Evolutionary conservation across 2,113 vertebrate genomes (phyloP), one percentile per base, ranked within the genome.

Genomic region (Capreolus pygargus): DNA sequence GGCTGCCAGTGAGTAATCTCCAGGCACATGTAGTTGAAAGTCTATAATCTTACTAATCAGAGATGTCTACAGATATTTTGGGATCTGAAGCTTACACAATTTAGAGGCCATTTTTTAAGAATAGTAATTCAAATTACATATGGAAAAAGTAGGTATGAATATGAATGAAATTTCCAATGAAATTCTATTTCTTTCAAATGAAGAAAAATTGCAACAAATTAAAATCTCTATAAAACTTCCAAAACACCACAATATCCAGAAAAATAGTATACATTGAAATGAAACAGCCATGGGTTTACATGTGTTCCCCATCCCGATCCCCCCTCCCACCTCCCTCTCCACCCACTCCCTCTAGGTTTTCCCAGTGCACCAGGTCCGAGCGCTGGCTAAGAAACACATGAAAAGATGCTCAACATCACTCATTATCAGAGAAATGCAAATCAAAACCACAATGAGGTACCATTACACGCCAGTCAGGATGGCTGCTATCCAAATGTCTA

Each of bases 11-110:
- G 64, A 54, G 21, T 85, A 64, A 78, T 55, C 5, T 5, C n/a
- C 28, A 23, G 2, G 47, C 1, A 45, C 21, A 9, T 0, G 5
- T 28, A 55, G 16, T 15, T 45, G 21, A 61, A 45, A 54, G 7
- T 76, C 27, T 30, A 61, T 52, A 36, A 86, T 13, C 28, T 30
- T 43, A 17, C 36, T 85, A 60, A 76, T 7, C 15, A 85, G 15
- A 36, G 28, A 60, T 33, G 27, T 4, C 23, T 27, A 8, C 19
- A 58, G 33, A 13, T n/a, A 58, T 58, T 58, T n/a, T 39, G 33
- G 27, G 19, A 43, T 10, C 27, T 43, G 1, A 70, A 92, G 13
- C 57, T 39, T 50, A 92, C 30, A 92, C 58, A 70, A 27, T 21
- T 43, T 70, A 74, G 33, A 78, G 30, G 9, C 7, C 30, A 12